Evolutionary conservation across 2,113 vertebrate species (phyloP), one percentile per base, ranked within the genome.

Genomic region (Syngnathus floridae): DNA sequence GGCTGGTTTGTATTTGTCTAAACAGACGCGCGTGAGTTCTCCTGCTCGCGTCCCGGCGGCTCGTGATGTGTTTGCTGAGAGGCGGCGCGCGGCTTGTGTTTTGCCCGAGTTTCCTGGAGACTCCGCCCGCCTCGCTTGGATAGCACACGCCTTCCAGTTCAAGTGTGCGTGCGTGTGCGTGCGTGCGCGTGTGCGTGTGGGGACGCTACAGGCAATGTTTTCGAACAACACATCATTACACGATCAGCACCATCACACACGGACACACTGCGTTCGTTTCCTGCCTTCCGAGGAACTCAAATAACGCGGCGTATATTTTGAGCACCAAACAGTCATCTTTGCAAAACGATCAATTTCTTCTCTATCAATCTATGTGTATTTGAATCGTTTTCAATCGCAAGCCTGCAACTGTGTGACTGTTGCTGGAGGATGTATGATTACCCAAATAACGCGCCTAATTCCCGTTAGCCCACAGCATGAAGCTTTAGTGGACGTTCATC

Each of bases 21-120:
- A 4, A 9, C 13, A 36, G 43, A 17, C 35, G 4, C 19, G 48
- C 11, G 12, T 48, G 26, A 43, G 59, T 4, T 43, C 40, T 35
- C 17, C 11, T 64, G 45, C 11, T 52, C 7, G 35, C 63, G 7
- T 21, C 7, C 3, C 31, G 11, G 63, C 63, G 46, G 48, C 17
- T 64, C 7, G 43, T 6, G 31, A 45, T 35, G 36, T 5, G 48
- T 64, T 35, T 64, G 63, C 1, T 13, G 35, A 36, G 46, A 12
- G 63, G 54, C 54, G 26, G 63, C 46, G 48, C 17, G 8, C 5
- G 11, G 48, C 31, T 52, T 22, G 16, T 52, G 48, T 64, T 48
- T 45, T 62, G 38, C 60, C 65, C 72, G 66, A 72, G 74, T 76
- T 74, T 78, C 57, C 55, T 22, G 12, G 38, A 45, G 75, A 71